These are phyloP conservation scores for Zaprionus tsacasi DNA, from an alignment of 1,140 invertebrate genomes.

Conservation along the genomic window DNA sequence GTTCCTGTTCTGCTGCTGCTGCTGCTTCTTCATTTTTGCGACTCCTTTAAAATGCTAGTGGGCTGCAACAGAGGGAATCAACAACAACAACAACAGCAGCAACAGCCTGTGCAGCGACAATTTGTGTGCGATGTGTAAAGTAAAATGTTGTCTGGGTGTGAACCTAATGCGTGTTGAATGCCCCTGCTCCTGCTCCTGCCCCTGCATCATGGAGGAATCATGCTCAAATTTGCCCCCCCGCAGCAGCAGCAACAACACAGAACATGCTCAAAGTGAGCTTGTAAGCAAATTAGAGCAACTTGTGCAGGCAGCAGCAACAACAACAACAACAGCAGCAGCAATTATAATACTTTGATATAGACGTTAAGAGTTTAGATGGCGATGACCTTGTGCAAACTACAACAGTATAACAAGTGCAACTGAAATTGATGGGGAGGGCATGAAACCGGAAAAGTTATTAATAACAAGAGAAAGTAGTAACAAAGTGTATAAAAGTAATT, in stretches of 20 bases:
- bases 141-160: constrained; percentile 78
- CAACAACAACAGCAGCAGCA: constrained; percentile 6
- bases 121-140: constrained; percentile 78
- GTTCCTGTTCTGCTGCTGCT: constrained; percentile 10
- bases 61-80: constrained; percentile 38
- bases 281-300: constrained; percentile 78
- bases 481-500: too few species aligned
- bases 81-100: constrained; percentile 37
- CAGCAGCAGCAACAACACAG: constrained; percentile 26
- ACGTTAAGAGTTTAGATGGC: constrained; percentile 49
- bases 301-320: constrained; percentile 14
- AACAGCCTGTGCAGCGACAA: constrained; percentile 63
- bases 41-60: constrained; percentile 57
- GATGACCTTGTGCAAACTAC: constrained; percentile 29
- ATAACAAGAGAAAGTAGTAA: too few species aligned
- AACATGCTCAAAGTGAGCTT: constrained; percentile 41
- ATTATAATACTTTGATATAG: constrained; percentile 67
- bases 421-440: too few species aligned
- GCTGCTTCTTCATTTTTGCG: constrained; percentile 33
- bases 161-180: constrained; percentile 74
- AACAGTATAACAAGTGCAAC: not conserved
- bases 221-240: constrained; percentile 30
- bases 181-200: not conserved
- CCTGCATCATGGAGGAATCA: constrained; percentile 34
- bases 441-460: too few species aligned